Conservation (phyloP, 1,140 invertebrate genomes). For the Saccostrea cuccullata region DNA sequence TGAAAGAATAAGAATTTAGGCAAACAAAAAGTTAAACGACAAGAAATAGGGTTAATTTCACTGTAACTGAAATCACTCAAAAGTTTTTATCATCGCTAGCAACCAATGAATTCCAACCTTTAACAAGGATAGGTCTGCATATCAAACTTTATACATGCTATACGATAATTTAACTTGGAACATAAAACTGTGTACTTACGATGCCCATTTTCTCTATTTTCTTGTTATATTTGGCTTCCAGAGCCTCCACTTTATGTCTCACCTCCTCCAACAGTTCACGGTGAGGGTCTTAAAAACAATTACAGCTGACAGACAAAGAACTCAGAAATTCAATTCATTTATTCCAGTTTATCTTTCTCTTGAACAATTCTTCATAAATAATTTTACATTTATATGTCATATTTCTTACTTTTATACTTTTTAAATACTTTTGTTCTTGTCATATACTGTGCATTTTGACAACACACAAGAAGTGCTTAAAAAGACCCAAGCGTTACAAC, state of each 20-base stretch:
- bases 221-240: background rate
- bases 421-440: background rate
- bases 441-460: background rate
- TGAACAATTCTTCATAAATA: background rate
- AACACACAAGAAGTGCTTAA: background rate
- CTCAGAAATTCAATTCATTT: background rate
- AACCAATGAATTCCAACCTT: too few relatives aligned
- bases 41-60: too few relatives aligned
- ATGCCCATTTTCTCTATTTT: background rate
- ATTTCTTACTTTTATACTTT: background rate
- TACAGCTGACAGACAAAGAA: background rate
- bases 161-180: too few relatives aligned
- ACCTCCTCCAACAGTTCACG: background rate
- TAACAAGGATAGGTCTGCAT: too few relatives aligned
- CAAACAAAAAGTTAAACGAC: too few relatives aligned
- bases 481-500: background rate
- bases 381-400: background rate
- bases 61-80: too few relatives aligned
- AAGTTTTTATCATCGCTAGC: too few relatives aligned
- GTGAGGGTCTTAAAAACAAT: slow-evolving; percentile 3
- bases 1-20: too few relatives aligned
- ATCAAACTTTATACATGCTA: too few relatives aligned
- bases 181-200: background rate
- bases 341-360: background rate
- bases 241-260: background rate